phyloP scores from a whole-genome alignment of 2,888 invertebrate genomes.

The Callyntrura guangdongensis region DNA sequence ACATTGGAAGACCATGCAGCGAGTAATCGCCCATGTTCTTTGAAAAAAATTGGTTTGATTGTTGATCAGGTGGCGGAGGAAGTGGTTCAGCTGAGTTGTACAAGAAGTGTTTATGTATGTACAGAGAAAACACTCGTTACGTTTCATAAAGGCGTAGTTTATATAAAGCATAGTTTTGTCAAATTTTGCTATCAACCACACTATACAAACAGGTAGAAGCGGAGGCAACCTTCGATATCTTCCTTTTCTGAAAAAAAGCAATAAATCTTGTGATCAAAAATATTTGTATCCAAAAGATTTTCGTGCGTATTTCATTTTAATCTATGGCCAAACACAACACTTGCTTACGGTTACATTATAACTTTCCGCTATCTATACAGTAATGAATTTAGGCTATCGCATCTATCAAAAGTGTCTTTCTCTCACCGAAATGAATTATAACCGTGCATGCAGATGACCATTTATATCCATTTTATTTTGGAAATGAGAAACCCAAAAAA shows the following conservation, averaged over 20 bases:
- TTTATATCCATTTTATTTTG: slow-evolving; percentile 10
- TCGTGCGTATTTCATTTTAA: neutral
- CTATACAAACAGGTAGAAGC: slow-evolving; percentile 1
- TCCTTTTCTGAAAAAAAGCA: slow-evolving; percentile 27
- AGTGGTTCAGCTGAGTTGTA: neutral
- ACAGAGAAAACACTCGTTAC: too few species aligned
- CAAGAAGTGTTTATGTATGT: too few species aligned
- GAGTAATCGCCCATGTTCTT: too few species aligned
- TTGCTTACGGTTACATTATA: too few species aligned
- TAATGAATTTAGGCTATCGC: slow-evolving; percentile 1
- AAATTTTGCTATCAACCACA: slow-evolving; percentile 25
- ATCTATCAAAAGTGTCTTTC: neutral
- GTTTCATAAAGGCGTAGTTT: too few species aligned
- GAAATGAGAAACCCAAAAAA: slow-evolving; percentile 22
- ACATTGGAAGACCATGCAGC: slow-evolving; percentile 75
- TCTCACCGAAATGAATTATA: neutral
- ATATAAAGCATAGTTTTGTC: slow-evolving; percentile 29
- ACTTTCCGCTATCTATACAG: neutral
- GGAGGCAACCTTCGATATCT: slow-evolving; percentile 37
- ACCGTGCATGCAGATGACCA: slow-evolving; percentile 7
- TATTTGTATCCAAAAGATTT: slow-evolving; percentile 19
- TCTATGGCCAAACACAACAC: neutral
- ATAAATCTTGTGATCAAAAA: slow-evolving; percentile 60
- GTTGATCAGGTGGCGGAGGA: slow-evolving; percentile 9
- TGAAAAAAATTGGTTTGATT: too few species aligned